A percentile compares a stretch with the other conserved stretches of the same genome.
phyloP scores from a whole-genome alignment of 2,113 vertebrate genomes.

The Nannobrachium achirus region DNA sequence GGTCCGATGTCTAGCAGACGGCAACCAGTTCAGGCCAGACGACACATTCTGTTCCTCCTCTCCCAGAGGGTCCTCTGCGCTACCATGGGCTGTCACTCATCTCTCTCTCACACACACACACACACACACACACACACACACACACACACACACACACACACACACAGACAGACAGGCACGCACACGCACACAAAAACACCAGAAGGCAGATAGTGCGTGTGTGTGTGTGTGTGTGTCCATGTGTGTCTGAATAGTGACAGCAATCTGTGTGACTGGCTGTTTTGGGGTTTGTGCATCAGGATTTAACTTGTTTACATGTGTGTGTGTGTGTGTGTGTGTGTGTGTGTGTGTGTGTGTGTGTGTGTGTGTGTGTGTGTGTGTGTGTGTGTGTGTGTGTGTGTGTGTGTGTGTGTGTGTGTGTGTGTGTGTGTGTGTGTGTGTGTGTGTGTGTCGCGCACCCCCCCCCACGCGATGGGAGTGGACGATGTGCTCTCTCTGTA shows the following conservation, averaged over 20 bases:
- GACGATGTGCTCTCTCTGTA: too few species aligned
- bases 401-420: too few species aligned
- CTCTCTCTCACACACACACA: constrained; percentile 24
- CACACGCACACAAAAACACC: too few species aligned
- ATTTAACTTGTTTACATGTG: neutral
- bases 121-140: constrained; percentile 24
- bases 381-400: too few species aligned
- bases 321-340: too few species aligned
- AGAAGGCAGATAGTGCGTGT: constrained; percentile 43
- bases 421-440: too few species aligned
- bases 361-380: too few species aligned
- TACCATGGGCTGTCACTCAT: constrained; percentile 66
- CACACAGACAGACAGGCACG: constrained; percentile 12
- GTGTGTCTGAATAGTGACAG: neutral
- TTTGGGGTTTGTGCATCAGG: neutral
- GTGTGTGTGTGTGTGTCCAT: constrained; percentile 15
- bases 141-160: constrained; percentile 12
- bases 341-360: constrained; percentile 3
- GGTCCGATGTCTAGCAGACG: constrained; percentile 64
- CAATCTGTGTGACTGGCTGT: constrained; percentile 13
- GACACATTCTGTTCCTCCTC: constrained; percentile 48
- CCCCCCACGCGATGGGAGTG: too few species aligned
- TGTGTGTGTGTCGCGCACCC: too few species aligned
- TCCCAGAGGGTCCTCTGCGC: constrained; percentile 45
- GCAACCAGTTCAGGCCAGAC: constrained; percentile 66